Base-by-base conservation (phyloP, 2,113 vertebrate species). In the Psettodes erumei region DNA sequence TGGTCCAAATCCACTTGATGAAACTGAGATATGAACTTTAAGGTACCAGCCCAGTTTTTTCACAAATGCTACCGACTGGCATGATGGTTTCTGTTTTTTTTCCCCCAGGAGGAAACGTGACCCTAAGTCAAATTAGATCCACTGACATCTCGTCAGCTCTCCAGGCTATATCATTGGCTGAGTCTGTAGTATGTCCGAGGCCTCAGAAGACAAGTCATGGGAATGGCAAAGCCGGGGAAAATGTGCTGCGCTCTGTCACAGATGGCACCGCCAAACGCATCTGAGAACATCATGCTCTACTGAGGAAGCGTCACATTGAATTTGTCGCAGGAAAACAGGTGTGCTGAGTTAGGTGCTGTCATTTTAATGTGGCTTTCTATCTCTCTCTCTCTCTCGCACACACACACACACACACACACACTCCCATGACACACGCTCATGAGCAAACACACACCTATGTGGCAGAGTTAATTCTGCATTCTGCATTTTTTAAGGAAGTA, bases 291-390 rank as follows among this genome's bases (percentile, higher is more conserved):
- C 86, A 56, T 43, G 87, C 86, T 86, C 87, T 51, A 75, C 78
- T 12, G 80, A 59, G 84, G 71, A 78, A 82, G 74, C 64, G 58
- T 78, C 82, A 86, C 83, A 85, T 86, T 85, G 82, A 86, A 89
- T 88, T 86, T 91, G 83, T 81, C 19, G 66, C 73, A 79, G 78
- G 54, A 50, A 84, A 83, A 75, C 77, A 78, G 79, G 81, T 88
- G 71, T 76, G 82, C 48, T 54, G 71, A 76, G 82, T 68, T 58
- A 60, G 74, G 73, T 75, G 72, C 59, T 75, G 76, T 81, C 32
- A 48, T 54, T 64, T 81, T 61, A 74, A 70, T 64, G 58, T 42
- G 53, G 40, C 59, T 60, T 32, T 23, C 59, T 66, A 63, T n/a
- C n/a, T n/a, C n/a, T n/a, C n/a, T n/a, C n/a, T n/a, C n/a, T 74